Conservation (phyloP, 1,140 invertebrate species). For the Atta cephalotes region DNA sequence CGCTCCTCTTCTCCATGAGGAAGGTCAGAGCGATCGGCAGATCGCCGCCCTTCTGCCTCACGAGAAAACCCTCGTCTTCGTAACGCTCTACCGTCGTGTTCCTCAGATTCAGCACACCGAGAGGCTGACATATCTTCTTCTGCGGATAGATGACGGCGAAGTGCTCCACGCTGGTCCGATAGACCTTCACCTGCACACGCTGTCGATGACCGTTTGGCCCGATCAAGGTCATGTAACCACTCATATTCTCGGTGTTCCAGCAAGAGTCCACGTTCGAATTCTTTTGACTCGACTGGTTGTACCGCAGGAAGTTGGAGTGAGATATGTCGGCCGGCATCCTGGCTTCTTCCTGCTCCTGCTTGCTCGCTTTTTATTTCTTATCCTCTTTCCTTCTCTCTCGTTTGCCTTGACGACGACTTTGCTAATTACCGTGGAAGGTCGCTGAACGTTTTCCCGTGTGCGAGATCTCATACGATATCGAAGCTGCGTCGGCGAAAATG, state of each 20-base stretch:
- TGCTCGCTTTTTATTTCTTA: background rate
- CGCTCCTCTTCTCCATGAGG: slow-evolving; percentile 87
- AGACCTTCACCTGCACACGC: slow-evolving; percentile 89
- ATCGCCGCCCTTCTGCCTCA: slow-evolving; percentile 89
- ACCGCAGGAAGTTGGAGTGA: slow-evolving; percentile 81
- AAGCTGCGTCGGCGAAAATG: slow-evolving; percentile 10
- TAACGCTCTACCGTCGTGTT: slow-evolving; percentile 87
- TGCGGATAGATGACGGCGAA: slow-evolving; percentile 90
- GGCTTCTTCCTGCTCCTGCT: slow-evolving; percentile 13
- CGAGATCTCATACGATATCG: background rate
- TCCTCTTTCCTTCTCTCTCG: background rate
- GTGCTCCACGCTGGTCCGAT: slow-evolving; percentile 89
- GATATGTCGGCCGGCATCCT: slow-evolving; percentile 85
- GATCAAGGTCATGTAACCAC: slow-evolving; percentile 88
- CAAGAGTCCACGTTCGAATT: slow-evolving; percentile 82
- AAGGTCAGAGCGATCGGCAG: slow-evolving; percentile 88
- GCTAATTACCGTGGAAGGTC: slow-evolving; percentile 28
- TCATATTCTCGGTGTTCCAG: slow-evolving; percentile 88
- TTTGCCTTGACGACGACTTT: slow-evolving; percentile 3
- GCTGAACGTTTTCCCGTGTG: background rate
- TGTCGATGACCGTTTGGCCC: slow-evolving; percentile 88
- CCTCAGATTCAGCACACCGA: slow-evolving; percentile 88
- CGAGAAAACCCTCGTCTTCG: slow-evolving; percentile 86
- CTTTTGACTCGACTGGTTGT: slow-evolving; percentile 78
- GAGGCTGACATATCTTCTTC: slow-evolving; percentile 88